Percentiles rank a stretch among this genome's conserved stretches.
Conservation (phyloP, 2,797 vertebrate species). For the Oreonectes daqikongensis region DNA sequence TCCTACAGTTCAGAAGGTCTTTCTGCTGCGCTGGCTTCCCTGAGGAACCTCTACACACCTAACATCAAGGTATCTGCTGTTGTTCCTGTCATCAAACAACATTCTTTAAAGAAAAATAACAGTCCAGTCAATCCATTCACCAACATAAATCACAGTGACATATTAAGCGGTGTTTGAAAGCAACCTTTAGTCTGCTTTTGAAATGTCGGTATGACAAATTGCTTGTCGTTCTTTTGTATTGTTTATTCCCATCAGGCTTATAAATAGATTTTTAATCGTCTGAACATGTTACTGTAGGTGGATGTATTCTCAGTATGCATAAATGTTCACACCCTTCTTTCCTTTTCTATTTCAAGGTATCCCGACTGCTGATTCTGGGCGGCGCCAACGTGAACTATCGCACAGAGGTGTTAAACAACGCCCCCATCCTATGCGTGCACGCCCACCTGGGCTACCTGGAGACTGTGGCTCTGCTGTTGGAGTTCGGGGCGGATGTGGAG, state of each 20-base stretch:
- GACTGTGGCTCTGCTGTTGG: constrained; percentile 88
- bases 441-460: constrained; percentile 92
- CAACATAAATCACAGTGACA: too few relatives aligned
- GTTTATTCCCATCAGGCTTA: too few relatives aligned
- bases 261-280: too few relatives aligned
- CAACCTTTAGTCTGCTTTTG: too few relatives aligned
- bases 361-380: constrained; percentile 88
- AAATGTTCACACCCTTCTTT: too few relatives aligned
- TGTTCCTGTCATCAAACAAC: not conserved
- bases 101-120: too few relatives aligned
- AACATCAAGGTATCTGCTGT: constrained; percentile 91
- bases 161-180: too few relatives aligned
- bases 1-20: constrained; percentile 93
- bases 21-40: constrained; percentile 88
- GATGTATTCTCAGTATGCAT: too few relatives aligned
- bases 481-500: constrained; percentile 91
- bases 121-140: too few relatives aligned
- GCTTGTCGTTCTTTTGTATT: too few relatives aligned
- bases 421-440: constrained; percentile 90
- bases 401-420: constrained; percentile 90
- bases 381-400: constrained; percentile 91
- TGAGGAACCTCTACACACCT: constrained; percentile 95
- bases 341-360: constrained; percentile 78
- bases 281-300: too few relatives aligned
- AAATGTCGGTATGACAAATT: too few relatives aligned